Evolutionary conservation across 2,797 vertebrate species (phyloP).

Genomic region (Sandelia bainsii): DNA sequence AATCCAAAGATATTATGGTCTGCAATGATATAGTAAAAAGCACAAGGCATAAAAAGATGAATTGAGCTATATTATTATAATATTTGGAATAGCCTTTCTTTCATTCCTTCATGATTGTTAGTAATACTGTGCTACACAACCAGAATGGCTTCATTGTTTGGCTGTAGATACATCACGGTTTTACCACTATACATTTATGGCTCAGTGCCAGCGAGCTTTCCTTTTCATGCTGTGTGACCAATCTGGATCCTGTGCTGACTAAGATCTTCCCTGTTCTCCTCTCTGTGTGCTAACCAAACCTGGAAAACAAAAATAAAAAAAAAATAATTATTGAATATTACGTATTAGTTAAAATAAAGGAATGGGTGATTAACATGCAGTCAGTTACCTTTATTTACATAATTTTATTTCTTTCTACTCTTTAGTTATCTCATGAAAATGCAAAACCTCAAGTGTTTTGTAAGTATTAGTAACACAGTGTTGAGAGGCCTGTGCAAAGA

Average conservation of each 20-base stretch:
- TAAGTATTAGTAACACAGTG: conserved; percentile 27
- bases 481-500: conserved; percentile 15
- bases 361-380: conserved; percentile 2
- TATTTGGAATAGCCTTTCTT: not conserved
- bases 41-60: not conserved
- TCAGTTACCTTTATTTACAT: conserved; percentile 6
- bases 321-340: not conserved
- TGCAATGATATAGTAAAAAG: not conserved
- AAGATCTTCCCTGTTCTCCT: conserved; percentile 54
- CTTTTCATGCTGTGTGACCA: conserved; percentile 72
- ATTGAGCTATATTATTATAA: not conserved
- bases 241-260: conserved; percentile 82
- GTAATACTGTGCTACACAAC: not conserved
- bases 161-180: conserved; percentile 31
- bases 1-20: not conserved
- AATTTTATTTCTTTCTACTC: conserved; percentile 13
- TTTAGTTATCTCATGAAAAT: conserved; percentile 48
- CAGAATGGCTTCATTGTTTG: not conserved
- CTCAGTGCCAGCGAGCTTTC: conserved; percentile 57
- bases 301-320: no score
- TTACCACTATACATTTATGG: conserved; percentile 49
- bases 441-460: conserved; percentile 41
- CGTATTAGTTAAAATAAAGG: conserved; percentile 8
- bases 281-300: conserved; percentile 40
- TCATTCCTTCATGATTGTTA: not conserved